phyloP scores from a whole-genome alignment of 2,113 vertebrate species.

The Albula goreensis region DNA sequence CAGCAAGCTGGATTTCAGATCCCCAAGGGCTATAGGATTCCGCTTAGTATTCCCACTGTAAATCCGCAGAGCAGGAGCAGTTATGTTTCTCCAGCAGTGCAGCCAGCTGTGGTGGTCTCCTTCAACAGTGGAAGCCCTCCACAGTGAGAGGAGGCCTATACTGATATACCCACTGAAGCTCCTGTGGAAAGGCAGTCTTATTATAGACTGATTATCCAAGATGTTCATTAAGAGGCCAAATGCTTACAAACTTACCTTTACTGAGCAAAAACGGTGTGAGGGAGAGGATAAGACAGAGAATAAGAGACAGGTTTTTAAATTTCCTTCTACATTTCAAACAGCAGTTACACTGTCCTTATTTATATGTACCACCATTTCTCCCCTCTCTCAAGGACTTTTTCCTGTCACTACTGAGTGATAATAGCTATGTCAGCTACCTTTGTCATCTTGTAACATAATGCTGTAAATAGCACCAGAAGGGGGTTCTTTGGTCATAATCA shows the following conservation, averaged over 20 bases:
- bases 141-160: background rate
- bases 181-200: background rate
- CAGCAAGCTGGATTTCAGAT: background rate
- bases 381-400: background rate
- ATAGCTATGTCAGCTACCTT: background rate
- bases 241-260: background rate
- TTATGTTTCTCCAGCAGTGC: background rate
- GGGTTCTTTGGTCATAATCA: too few relatives aligned
- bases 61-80: background rate
- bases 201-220: background rate
- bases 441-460: background rate
- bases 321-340: background rate
- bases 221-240: background rate
- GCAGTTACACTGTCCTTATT: background rate
- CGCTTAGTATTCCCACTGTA: constrained; percentile 3
- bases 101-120: background rate
- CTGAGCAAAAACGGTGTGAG: background rate
- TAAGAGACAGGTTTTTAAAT: background rate
- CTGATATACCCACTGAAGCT: background rate
- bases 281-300: background rate
- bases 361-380: background rate
- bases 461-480: too few relatives aligned
- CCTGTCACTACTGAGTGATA: background rate
- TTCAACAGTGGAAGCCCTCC: background rate
- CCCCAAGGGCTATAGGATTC: background rate